Evolutionary conservation across 64 coral and sea anemone genomes (phyloP).

Genomic region (Trachythela sp.): DNA sequence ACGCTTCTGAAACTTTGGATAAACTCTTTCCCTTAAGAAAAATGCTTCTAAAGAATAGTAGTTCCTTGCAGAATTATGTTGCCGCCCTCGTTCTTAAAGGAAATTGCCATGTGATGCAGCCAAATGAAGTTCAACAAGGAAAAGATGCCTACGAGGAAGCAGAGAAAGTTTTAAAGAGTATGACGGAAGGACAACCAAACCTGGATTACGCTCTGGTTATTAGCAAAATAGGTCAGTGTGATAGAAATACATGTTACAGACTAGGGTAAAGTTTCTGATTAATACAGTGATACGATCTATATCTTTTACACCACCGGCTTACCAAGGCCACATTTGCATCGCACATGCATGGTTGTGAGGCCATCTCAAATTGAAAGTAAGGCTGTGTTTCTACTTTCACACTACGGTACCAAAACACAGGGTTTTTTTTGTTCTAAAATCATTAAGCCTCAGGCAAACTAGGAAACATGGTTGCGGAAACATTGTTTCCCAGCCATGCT

Average conservation of each 20-base stretch:
- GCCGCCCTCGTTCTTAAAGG: neutral
- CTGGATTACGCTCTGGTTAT: neutral
- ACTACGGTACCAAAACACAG: too few relatives aligned
- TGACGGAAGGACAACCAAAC: constrained; percentile 16
- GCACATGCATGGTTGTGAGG: too few relatives aligned
- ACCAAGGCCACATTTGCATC: too few relatives aligned
- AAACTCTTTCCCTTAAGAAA: neutral
- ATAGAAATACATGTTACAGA: neutral
- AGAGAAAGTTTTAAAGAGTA: neutral
- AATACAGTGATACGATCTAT: too few relatives aligned
- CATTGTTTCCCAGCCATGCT: too few relatives aligned
- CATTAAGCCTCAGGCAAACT: too few relatives aligned
- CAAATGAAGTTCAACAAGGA: neutral
- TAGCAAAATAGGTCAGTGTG: neutral
- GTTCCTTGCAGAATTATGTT: neutral
- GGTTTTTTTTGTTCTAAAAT: too few relatives aligned
- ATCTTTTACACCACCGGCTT: too few relatives aligned
- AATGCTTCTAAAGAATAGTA: neutral
- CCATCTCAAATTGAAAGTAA: too few relatives aligned
- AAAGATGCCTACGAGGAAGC: neutral
- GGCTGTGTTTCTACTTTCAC: too few relatives aligned
- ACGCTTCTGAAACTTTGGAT: neutral
- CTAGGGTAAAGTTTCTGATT: too few relatives aligned
- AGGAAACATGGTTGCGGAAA: too few relatives aligned
- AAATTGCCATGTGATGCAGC: neutral